These are phyloP conservation scores for Mycetomoellerius zeteki DNA, from an alignment of 1,140 invertebrate genomes.

Conservation along the genomic window DNA sequence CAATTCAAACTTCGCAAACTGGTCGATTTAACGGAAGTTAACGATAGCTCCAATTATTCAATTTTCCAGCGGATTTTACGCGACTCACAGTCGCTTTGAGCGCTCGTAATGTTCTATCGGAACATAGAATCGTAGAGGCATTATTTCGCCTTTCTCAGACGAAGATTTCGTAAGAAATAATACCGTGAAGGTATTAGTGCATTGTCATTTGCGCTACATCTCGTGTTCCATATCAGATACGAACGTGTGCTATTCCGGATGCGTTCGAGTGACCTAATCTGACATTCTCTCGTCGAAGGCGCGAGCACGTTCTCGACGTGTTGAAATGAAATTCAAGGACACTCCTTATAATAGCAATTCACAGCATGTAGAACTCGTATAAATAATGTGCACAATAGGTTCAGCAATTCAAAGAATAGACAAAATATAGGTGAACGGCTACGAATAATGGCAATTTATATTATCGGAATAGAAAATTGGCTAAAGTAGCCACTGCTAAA, in stretches of 20 bases:
- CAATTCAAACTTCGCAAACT: slow-evolving; percentile 27
- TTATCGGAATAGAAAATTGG: background rate
- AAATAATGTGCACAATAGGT: background rate
- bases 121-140: background rate
- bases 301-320: slow-evolving; percentile 5
- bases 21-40: slow-evolving; percentile 33
- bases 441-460: background rate
- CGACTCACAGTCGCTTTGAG: background rate
- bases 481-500: too few species aligned
- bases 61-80: background rate
- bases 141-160: background rate
- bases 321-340: slow-evolving; percentile 40
- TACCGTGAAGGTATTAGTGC: background rate
- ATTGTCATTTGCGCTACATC: background rate
- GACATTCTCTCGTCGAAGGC: slow-evolving; percentile 27
- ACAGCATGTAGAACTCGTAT: background rate
- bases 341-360: background rate
- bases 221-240: background rate
- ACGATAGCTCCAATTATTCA: slow-evolving; percentile 27
- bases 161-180: slow-evolving; percentile 16
- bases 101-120: background rate
- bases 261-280: slow-evolving; percentile 12
- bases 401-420: background rate
- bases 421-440: background rate
- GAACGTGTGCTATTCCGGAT: slow-evolving; percentile 21